Percentiles rank a stretch among this genome's conserved stretches.
Conservation (phyloP, 2,888 invertebrate genomes). For the Malthinus flaveolus region DNA sequence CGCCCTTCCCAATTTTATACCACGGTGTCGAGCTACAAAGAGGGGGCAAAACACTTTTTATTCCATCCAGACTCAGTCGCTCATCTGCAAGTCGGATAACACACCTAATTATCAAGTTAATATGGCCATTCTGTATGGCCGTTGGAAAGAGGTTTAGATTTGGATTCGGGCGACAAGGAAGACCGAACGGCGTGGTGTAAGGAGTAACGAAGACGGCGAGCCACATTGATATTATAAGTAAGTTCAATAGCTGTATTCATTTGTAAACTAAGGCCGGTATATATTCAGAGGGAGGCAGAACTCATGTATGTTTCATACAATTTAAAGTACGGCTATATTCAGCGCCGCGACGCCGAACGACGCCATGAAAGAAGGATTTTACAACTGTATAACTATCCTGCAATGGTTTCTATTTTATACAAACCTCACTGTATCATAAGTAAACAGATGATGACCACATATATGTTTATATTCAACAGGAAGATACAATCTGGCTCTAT, state of each 20-base stretch:
- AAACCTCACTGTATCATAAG: constrained; percentile 33
- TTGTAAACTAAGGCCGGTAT: constrained; percentile 64
- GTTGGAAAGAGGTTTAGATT: constrained; percentile 58
- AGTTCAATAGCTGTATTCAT: constrained; percentile 73
- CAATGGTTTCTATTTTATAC: constrained; percentile 29
- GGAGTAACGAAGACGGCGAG: constrained; percentile 48
- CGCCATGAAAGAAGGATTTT: constrained; percentile 45
- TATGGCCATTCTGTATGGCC: constrained; percentile 77
- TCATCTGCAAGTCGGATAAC: constrained; percentile 90
- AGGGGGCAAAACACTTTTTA: constrained; percentile 72
- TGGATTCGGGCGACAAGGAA: constrained; percentile 55
- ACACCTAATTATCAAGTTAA: constrained; percentile 90
- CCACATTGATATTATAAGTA: constrained; percentile 73
- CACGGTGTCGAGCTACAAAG: constrained; percentile 53
- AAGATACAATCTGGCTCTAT: constrained; percentile 27
- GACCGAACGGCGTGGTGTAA: constrained; percentile 40
- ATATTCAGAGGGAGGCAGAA: constrained; percentile 55
- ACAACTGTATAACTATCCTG: constrained; percentile 36
- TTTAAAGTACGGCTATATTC: constrained; percentile 59
- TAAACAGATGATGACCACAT: constrained; percentile 35
- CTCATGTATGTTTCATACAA: constrained; percentile 65
- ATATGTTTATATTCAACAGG: constrained; percentile 35
- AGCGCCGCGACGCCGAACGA: constrained; percentile 44
- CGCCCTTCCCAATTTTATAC: constrained; percentile 57
- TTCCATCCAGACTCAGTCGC: constrained; percentile 70